Evolutionary conservation across 2,797 vertebrate species (phyloP), one percentile per base, ranked within the genome.

Genomic region (Hydrocynus forskahlii): DNA sequence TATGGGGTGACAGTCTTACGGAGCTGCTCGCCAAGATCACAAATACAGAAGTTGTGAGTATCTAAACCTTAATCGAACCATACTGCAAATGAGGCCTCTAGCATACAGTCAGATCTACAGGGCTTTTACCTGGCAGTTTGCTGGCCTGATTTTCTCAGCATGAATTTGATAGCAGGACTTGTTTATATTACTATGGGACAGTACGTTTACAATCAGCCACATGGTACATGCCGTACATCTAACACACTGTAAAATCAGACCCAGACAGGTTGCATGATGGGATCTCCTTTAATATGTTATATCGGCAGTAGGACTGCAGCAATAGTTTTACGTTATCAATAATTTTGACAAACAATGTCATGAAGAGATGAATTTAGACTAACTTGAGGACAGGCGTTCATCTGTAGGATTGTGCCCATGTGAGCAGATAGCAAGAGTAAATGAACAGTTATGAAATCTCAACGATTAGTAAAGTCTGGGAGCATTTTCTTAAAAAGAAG

Each of bases 11-110:
- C 81, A 95, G 95, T 89, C 95, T 99, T 89, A 96, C 95, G 0
- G 95, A 97, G 83, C 94, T 97, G 90, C 93, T 99, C 92, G 98
- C 97, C 90, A 98, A 96, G 93, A 97, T 99, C 93, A 98, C 97
- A 81, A 97, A 96, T 95, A 97, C 96, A 35, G 98, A 99, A 89
- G 97, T 98, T 96, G 98, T 99, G 92, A 96, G 97, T 96, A 88
- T 82, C 62, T 4, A 25, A 40, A 29, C 23, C 25, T 59, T 70
- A 3, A 45, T 12, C 7, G 63, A n/a, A 23, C 0, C 2, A 25
- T 25, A 6, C 23, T 50, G 9, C 35, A 57, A 17, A n/a, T 0
- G 0, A 1, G 45, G 4, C 29, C 71, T 19, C 52, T 29, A 5
- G 12, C 14, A 75, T n/a, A 43, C 71, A 57, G 38, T 17, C 7